Evolutionary conservation across 1,140 invertebrate genomes (phyloP).

Genomic region (Rhizoglyphus robini): DNA sequence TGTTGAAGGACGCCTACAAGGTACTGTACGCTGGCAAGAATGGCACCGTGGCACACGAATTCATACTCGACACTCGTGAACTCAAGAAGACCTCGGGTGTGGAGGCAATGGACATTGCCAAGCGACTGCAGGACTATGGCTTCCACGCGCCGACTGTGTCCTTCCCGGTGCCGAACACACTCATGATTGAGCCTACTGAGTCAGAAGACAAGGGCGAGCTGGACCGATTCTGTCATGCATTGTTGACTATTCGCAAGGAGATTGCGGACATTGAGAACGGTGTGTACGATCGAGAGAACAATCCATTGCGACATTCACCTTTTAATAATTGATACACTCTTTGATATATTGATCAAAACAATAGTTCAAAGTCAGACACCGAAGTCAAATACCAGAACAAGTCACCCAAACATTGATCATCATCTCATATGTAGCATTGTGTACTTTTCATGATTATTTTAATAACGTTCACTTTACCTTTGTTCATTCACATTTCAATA

Average conservation of each 20-base stretch:
- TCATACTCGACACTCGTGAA: constrained; percentile 86
- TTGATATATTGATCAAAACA: no score
- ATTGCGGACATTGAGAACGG: constrained; percentile 86
- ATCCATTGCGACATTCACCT: constrained; percentile 49
- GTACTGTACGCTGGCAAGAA: constrained; percentile 74
- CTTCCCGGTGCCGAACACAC: constrained; percentile 86
- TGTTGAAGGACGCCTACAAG: constrained; percentile 72
- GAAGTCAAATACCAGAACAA: no score
- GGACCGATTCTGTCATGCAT: constrained; percentile 86
- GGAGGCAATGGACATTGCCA: constrained; percentile 93
- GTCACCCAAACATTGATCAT: no score
- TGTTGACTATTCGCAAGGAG: constrained; percentile 76
- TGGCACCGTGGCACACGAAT: constrained; percentile 81
- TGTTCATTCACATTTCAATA: no score
- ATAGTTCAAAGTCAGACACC: no score
- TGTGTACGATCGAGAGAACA: constrained; percentile 62
- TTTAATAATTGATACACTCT: no score
- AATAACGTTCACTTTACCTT: no score
- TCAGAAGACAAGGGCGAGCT: constrained; percentile 91
- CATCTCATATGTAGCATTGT: no score
- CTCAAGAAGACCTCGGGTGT: constrained; percentile 88
- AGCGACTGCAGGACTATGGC: constrained; percentile 94
- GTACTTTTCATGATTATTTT: no score
- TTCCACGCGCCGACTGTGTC: constrained; percentile 99
- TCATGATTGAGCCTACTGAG: constrained; percentile 99